Percentiles rank a stretch among this genome's conserved stretches.
These are phyloP conservation scores for Aurelia aurita DNA, from an alignment of 30 jellyfish, hydroid and myxozoan species.

Conservation along the genomic window DNA sequence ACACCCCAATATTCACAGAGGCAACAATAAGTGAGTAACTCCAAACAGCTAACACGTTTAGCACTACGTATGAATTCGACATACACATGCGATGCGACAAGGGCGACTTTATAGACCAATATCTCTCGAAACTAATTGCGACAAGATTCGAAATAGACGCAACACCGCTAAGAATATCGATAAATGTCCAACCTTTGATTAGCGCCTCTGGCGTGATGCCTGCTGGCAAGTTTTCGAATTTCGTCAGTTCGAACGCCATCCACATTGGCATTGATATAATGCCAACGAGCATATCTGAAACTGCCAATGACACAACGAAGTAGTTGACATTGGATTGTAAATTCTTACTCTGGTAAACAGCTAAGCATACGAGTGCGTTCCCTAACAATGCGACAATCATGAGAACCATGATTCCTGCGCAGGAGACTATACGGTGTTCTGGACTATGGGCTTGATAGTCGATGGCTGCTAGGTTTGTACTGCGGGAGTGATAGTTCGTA, in stretches of 20 bases:
- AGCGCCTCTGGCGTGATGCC: conserved; percentile 37
- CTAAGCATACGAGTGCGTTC: conserved; percentile 87
- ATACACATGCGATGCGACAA: conserved; percentile 88
- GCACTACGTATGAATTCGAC: conserved; percentile 67
- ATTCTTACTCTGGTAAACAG: conserved; percentile 81
- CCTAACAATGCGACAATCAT: conserved; percentile 86
- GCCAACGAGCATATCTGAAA: conserved; percentile 85
- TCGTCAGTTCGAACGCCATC: conserved; percentile 81
- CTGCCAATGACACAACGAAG: conserved; percentile 87
- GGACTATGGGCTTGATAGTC: conserved; percentile 65
- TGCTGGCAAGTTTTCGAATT: conserved; percentile 64
- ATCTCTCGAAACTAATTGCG: conserved; percentile 93
- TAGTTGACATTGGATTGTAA: conserved; percentile 80
- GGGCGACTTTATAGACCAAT: conserved; percentile 92
- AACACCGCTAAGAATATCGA: conserved; percentile 90
- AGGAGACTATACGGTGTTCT: conserved; percentile 71
- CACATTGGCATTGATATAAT: conserved; percentile 91
- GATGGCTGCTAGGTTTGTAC: conserved; percentile 14
- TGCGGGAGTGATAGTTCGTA: not conserved
- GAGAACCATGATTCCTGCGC: conserved; percentile 78
- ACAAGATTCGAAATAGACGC: conserved; percentile 90
- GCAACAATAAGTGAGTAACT: conserved; percentile 72
- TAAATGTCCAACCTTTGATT: conserved; percentile 71
- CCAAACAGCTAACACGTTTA: conserved; percentile 74
- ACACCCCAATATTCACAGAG: conserved; percentile 48